Evolutionary conservation across 2,888 invertebrate genomes (phyloP).

Genomic region (Drosophila vallismaia): DNA sequence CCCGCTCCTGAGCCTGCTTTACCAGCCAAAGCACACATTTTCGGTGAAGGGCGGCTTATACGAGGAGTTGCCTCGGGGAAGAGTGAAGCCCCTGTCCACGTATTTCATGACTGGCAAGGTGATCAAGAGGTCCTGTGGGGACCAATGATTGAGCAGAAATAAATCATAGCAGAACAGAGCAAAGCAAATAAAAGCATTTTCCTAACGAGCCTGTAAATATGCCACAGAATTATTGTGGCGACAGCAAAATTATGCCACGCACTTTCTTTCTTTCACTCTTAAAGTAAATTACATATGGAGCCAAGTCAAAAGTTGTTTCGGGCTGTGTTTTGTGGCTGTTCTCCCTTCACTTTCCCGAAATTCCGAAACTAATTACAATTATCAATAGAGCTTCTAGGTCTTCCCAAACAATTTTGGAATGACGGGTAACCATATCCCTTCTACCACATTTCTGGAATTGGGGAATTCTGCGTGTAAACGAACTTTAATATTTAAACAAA

Average conservation of each 20-base stretch:
- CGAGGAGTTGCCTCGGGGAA: conserved; percentile 51
- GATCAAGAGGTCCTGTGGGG: conserved; percentile 53
- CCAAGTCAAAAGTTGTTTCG: neutral
- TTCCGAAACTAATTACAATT: conserved; percentile 22
- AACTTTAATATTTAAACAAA: conserved; percentile 39
- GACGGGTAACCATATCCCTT: conserved; percentile 28
- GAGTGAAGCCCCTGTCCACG: conserved; percentile 44
- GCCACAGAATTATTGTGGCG: neutral
- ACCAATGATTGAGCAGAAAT: conserved; percentile 38
- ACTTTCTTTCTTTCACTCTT: neutral
- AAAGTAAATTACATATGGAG: neutral
- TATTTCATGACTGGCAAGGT: conserved; percentile 60
- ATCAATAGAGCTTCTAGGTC: conserved; percentile 55
- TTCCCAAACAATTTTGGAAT: conserved; percentile 50
- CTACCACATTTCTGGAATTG: neutral
- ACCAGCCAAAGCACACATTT: conserved; percentile 54
- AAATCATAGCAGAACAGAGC: neutral
- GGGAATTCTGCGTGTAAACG: conserved; percentile 42
- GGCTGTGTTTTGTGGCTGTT: neutral
- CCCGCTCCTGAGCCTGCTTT: conserved; percentile 54
- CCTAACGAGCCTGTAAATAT: conserved; percentile 3
- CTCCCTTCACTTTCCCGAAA: neutral
- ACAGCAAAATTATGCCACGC: neutral
- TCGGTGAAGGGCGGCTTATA: conserved; percentile 56
- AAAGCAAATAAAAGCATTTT: neutral